Evolutionary conservation across 2,797 vertebrate species (phyloP).

Genomic region (Chaenodraco wilsoni): DNA sequence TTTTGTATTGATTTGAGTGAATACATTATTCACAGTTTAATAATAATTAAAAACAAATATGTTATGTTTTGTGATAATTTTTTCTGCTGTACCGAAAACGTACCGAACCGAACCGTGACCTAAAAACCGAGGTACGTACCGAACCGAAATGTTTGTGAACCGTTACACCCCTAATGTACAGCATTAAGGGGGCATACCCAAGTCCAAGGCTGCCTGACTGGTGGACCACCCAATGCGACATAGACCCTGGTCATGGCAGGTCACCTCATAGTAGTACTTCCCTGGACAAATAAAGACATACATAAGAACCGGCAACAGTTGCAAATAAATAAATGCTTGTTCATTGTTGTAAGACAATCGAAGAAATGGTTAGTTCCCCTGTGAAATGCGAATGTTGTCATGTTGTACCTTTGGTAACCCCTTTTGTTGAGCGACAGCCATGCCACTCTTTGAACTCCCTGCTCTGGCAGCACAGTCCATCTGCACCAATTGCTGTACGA

Average conservation of each 20-base stretch:
- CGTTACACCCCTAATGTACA: background rate
- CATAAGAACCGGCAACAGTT: background rate
- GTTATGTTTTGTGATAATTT: too few species aligned
- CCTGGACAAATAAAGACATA: constrained; percentile 75
- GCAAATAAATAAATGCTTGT: background rate
- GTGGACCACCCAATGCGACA: constrained; percentile 96
- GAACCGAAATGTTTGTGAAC: too few species aligned
- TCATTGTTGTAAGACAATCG: background rate
- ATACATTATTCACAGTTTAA: too few species aligned
- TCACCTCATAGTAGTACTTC: constrained; percentile 94
- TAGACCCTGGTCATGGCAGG: constrained; percentile 95
- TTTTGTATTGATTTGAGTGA: too few species aligned
- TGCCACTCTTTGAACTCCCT: constrained; percentile 99
- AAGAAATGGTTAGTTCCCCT: background rate
- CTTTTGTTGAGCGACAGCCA: constrained; percentile 94
- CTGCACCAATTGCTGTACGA: constrained; percentile 91
- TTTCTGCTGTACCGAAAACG: too few species aligned
- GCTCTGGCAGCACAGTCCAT: constrained; percentile 96
- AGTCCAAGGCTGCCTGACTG: constrained; percentile 91
- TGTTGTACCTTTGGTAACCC: constrained; percentile 90
- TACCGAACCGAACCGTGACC: too few species aligned
- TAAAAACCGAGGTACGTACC: too few species aligned
- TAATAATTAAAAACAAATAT: too few species aligned
- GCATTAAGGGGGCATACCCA: constrained; percentile 82
- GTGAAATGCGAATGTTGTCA: background rate